phyloP scores from a whole-genome alignment of 2,888 invertebrate species.

The Pimpla rufipes region DNA sequence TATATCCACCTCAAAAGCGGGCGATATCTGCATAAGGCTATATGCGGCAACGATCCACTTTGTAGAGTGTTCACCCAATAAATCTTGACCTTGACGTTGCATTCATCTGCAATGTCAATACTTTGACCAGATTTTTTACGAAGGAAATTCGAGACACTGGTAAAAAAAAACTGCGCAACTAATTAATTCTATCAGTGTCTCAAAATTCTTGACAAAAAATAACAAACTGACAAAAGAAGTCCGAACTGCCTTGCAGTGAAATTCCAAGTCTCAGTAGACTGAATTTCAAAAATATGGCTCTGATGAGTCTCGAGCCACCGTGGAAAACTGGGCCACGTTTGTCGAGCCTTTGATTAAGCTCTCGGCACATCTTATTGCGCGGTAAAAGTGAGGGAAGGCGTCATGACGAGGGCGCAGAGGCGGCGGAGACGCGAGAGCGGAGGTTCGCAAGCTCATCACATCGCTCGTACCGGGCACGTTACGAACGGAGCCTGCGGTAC shows the following conservation, averaged over 20 bases:
- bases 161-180: background rate
- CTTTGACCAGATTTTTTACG: background rate
- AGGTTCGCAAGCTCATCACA: background rate
- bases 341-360: constrained; percentile 75
- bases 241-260: background rate
- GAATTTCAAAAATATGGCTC: constrained; percentile 12
- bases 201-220: background rate
- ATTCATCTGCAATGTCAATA: background rate
- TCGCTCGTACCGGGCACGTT: background rate
- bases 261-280: background rate
- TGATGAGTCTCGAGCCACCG: constrained; percentile 25
- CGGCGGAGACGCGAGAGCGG: constrained; percentile 2
- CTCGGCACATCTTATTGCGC: constrained; percentile 55
- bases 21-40: background rate
- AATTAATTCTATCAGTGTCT: background rate
- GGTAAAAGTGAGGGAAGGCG: constrained; percentile 48
- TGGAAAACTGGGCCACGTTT: constrained; percentile 75
- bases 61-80: background rate
- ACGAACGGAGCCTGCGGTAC: background rate
- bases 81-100: background rate
- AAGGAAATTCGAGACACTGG: background rate
- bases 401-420: background rate
- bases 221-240: background rate
- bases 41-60: background rate
- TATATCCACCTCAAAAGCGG: background rate